These are phyloP conservation scores for Halocaridina rubra DNA, from an alignment of 2,888 invertebrate species.

Conservation along the genomic window DNA sequence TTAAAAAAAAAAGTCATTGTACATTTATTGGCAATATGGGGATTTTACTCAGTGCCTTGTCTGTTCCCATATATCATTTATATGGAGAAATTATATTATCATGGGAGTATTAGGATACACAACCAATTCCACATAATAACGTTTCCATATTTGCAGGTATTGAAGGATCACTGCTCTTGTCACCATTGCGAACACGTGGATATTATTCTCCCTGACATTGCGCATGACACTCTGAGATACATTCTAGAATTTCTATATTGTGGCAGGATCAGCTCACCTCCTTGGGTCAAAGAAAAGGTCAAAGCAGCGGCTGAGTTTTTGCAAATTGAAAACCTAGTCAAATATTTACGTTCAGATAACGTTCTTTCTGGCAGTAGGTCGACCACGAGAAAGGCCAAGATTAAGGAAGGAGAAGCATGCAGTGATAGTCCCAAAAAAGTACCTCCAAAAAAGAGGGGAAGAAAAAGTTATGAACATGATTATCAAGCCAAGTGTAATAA, in stretches of 20 bases:
- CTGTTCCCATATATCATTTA: too few relatives aligned
- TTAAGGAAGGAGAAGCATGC: neutral
- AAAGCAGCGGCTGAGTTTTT: conserved; percentile 18
- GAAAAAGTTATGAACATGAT: conserved; percentile 25
- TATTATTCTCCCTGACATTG: conserved; percentile 6
- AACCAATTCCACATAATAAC: too few relatives aligned
- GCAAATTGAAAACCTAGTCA: conserved; percentile 4
- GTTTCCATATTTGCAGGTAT: neutral
- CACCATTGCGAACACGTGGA: conserved; percentile 6
- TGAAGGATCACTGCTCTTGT: conserved; percentile 27
- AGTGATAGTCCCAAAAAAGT: neutral
- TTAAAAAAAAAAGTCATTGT: neutral
- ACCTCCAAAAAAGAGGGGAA: neutral
- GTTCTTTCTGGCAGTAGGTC: neutral
- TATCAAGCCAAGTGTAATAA: neutral
- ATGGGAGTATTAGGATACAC: too few relatives aligned
- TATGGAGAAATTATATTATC: too few relatives aligned
- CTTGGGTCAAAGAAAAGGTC: conserved; percentile 5
- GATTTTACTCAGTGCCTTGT: too few relatives aligned
- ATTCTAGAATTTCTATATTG: conserved; percentile 26
- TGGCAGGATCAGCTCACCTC: neutral
- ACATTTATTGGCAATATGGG: neutral
- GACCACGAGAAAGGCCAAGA: neutral
- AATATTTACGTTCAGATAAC: neutral
- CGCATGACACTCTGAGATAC: conserved; percentile 5